These are phyloP conservation scores for Eurytoma adleriae DNA, from an alignment of 2,888 invertebrate genomes.

Conservation along the genomic window DNA sequence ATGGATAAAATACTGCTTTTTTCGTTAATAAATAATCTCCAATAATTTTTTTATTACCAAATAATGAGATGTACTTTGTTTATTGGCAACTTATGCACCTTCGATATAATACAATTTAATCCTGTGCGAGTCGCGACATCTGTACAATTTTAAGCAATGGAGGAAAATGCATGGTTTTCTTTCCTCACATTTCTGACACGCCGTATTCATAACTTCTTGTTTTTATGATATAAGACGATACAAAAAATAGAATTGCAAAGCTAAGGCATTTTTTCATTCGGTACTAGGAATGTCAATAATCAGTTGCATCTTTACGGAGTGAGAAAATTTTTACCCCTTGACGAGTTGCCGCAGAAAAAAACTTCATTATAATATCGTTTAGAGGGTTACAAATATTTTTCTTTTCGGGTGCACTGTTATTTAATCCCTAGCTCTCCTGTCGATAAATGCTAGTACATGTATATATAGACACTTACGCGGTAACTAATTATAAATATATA, in stretches of 20 bases:
- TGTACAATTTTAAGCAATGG: conserved; percentile 52
- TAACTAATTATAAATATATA: conserved; percentile 58
- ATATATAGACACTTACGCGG: conserved; percentile 61
- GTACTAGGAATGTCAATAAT: conserved; percentile 57
- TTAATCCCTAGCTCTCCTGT: conserved; percentile 59
- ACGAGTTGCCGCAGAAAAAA: conserved; percentile 30
- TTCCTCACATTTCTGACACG: conserved; percentile 38
- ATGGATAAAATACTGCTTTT: conserved; percentile 53
- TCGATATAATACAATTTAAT: conserved; percentile 56
- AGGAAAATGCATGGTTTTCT: conserved; percentile 39
- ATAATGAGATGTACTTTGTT: conserved; percentile 51
- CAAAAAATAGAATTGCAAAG: conserved; percentile 64
- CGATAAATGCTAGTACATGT: conserved; percentile 63
- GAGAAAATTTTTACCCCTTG: conserved; percentile 25
- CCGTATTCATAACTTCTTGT: conserved; percentile 36
- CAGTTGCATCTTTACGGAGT: conserved; percentile 38
- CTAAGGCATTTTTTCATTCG: conserved; percentile 61
- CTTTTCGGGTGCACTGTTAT: conserved; percentile 54
- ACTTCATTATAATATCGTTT: conserved; percentile 21
- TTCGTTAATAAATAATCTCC: conserved; percentile 52
- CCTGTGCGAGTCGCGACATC: conserved; percentile 51
- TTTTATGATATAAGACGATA: conserved; percentile 58
- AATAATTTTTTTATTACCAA: conserved; percentile 50
- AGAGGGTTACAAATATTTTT: conserved; percentile 39
- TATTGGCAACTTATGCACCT: conserved; percentile 56